Conservation (phyloP, 2,888 invertebrate species). For the Trypoxylon attenuatum region DNA sequence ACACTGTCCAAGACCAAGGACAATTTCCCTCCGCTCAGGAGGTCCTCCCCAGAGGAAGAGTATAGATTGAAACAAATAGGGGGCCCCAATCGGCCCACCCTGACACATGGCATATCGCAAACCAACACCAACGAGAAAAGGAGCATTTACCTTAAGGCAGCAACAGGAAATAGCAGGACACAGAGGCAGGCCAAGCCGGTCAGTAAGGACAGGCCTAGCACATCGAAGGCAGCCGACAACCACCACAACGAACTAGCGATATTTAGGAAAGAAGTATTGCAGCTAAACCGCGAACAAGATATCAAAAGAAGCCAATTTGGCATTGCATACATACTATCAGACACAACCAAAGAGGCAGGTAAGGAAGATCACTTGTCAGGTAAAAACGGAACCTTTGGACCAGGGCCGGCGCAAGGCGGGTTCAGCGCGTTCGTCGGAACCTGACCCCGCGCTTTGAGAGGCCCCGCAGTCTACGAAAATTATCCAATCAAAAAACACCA, state of each 20-base stretch:
- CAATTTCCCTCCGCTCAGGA: background rate
- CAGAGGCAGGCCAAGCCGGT: no score
- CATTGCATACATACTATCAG: background rate
- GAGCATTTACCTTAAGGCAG: background rate
- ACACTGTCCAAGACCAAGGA: background rate
- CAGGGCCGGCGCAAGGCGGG: constrained; percentile 3
- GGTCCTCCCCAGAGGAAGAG: background rate
- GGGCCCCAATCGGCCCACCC: no score
- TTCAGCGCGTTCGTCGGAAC: constrained; percentile 16
- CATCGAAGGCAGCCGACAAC: background rate
- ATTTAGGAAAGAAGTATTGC: background rate
- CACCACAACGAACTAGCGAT: background rate
- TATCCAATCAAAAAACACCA: constrained; percentile 18
- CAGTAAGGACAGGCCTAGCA: background rate
- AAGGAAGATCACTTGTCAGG: no score
- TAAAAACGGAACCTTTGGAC: no score
- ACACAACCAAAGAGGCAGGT: background rate
- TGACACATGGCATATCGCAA: no score
- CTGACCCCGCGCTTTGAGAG: constrained; percentile 5
- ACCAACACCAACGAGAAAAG: no score
- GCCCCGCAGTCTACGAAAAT: constrained; percentile 16
- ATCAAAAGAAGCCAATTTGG: background rate
- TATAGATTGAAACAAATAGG: background rate
- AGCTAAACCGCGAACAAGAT: background rate
- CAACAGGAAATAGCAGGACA: no score